phyloP scores from a whole-genome alignment of 1,140 invertebrate species.

The Thrips palmi region DNA sequence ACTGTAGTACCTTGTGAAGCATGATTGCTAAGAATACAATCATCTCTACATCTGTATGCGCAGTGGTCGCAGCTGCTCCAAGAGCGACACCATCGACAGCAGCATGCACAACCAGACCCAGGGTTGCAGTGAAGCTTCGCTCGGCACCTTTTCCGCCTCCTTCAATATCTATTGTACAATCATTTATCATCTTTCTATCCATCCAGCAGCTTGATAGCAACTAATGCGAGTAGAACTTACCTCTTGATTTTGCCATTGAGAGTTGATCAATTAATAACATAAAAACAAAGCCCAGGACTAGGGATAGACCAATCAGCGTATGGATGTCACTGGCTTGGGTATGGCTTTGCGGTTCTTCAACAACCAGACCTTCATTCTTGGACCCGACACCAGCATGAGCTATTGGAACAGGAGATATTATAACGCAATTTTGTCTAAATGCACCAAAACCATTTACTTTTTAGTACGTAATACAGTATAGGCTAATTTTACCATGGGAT shows the following conservation, averaged over 20 bases:
- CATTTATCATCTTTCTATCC: too few species aligned
- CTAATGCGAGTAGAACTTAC: slow-evolving; percentile 10
- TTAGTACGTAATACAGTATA: too few species aligned
- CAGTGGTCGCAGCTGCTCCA: slow-evolving; percentile 87
- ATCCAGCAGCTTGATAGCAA: slow-evolving; percentile 29
- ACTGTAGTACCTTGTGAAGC: slow-evolving; percentile 70
- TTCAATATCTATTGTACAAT: slow-evolving; percentile 25
- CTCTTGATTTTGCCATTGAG: slow-evolving; percentile 22
- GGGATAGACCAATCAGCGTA: slow-evolving; percentile 46
- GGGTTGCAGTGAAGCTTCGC: slow-evolving; percentile 75
- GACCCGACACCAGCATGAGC: not conserved
- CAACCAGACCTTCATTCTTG: too few species aligned
- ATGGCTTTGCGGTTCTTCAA: too few species aligned
- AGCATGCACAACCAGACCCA: slow-evolving; percentile 93
- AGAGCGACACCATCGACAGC: slow-evolving; percentile 94
- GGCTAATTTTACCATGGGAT: too few species aligned
- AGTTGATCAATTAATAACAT: slow-evolving; percentile 92
- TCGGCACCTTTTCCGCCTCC: slow-evolving; percentile 36
- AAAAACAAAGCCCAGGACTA: slow-evolving; percentile 85
- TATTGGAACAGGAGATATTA: not conserved
- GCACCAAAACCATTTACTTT: too few species aligned
- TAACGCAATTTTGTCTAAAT: too few species aligned
- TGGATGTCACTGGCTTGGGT: slow-evolving; percentile 30
- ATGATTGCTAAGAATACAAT: slow-evolving; percentile 98
- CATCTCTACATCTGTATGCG: slow-evolving; percentile 88